Conservation (phyloP, 2,797 vertebrate genomes). For the Amniataba percoides region DNA sequence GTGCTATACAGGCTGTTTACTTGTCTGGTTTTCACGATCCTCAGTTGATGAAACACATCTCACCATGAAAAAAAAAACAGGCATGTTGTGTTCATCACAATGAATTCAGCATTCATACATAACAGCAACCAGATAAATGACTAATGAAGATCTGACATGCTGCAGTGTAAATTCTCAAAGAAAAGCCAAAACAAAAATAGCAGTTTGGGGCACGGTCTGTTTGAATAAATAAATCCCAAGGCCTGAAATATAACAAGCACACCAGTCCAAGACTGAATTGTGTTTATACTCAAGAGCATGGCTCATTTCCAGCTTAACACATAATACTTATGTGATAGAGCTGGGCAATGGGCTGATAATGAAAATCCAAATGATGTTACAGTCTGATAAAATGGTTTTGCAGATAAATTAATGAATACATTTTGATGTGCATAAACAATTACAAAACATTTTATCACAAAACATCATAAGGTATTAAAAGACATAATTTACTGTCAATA, state of each 20-base stretch:
- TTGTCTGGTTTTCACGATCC: neutral
- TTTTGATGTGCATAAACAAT: neutral
- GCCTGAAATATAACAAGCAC: constrained; percentile 13
- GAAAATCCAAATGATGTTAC: neutral
- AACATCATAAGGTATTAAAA: neutral
- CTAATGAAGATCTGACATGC: constrained; percentile 9
- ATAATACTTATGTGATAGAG: neutral
- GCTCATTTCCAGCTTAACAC: neutral
- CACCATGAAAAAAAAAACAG: constrained; percentile 21
- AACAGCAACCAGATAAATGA: constrained; percentile 8
- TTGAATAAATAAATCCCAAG: constrained; percentile 1
- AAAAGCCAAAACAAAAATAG: constrained; percentile 9
- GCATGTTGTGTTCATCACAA: neutral
- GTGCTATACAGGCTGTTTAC: neutral
- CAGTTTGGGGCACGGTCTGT: neutral
- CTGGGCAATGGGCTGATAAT: neutral
- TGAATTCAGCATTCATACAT: constrained; percentile 11
- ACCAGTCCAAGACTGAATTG: neutral
- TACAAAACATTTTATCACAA: neutral
- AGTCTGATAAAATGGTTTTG: neutral
- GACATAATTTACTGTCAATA: neutral
- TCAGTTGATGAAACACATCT: constrained; percentile 7
- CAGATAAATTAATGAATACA: neutral
- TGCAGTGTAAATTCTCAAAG: constrained; percentile 1
- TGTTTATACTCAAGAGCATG: constrained; percentile 2